phyloP scores from a whole-genome alignment of 2,888 invertebrate species.

The Leucania comma region DNA sequence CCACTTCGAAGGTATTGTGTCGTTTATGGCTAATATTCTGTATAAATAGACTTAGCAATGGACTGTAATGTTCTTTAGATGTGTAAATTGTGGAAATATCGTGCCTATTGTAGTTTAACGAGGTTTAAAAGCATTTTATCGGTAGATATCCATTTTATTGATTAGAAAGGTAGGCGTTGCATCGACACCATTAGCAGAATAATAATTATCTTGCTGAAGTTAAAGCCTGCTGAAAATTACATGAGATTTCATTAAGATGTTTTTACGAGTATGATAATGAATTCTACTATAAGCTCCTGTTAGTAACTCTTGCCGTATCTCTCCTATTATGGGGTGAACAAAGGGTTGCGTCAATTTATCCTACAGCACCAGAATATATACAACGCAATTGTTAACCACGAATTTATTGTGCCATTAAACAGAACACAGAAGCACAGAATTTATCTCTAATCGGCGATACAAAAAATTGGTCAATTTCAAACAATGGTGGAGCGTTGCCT shows the following conservation, averaged over 20 bases:
- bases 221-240: background rate
- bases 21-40: constrained; percentile 42
- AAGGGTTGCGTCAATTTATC: constrained; percentile 26
- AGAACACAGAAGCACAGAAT: constrained; percentile 50
- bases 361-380: constrained; percentile 16
- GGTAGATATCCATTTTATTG: constrained; percentile 17
- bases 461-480: constrained; percentile 65
- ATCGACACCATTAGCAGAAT: background rate
- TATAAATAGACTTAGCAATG: constrained; percentile 29
- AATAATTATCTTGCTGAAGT: background rate
- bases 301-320: constrained; percentile 15
- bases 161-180: constrained; percentile 4
- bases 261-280: background rate
- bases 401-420: constrained; percentile 53
- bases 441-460: constrained; percentile 61
- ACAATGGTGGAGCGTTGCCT: constrained; percentile 63
- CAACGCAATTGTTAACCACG: constrained; percentile 45
- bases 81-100: constrained; percentile 39
- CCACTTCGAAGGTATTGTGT: constrained; percentile 50
- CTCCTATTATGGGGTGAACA: constrained; percentile 28
- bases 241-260: background rate
- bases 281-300: constrained; percentile 1
- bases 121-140: constrained; percentile 19
- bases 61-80: constrained; percentile 20
- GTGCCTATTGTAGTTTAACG: constrained; percentile 20